Base-by-base conservation (phyloP, 2,797 vertebrate genomes). In the Xerus rutilus region DNA sequence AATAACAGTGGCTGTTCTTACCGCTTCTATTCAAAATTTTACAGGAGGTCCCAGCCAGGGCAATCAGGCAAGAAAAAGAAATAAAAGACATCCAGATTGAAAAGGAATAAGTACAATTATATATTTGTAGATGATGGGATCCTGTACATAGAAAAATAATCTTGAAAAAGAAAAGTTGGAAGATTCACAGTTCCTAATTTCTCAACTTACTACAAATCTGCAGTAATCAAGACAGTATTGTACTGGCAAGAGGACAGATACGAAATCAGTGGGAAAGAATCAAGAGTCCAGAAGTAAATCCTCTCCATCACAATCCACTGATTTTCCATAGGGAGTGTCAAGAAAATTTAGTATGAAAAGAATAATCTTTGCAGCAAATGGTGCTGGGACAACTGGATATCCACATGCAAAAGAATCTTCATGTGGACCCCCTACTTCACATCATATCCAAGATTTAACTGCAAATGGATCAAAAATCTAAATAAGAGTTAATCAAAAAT, bases 11-110 rank as follows among this genome's bases (percentile, higher is more conserved):
- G 76, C 59, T 43, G 20, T 1, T 69, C 45, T 95, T 86, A 54
- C 14, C 45, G 83, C 17, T 43, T 91, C 7, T 74, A 62, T 54
- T 82, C 62, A 65, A 90, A 82, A 35, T 67, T 85, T 11, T 82
- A 14, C 39, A 67, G 39, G 62, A 81, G 11, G 15, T 65, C 67
- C 43, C 77, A 72, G 57, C 7, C 13, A 82, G 7, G 69, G 15
- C 23, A 96, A 15, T 64, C 78, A 83, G 78, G n/a, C 3, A 86
- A 92, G 93, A 76, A 86, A 94, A 94, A 57, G 35, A 87, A 74
- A 69, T 64, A 70, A 84, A 92, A 70, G 28, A 23, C 17, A 79
- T 32, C 39, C 18, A 81, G 65, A 45, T 69, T 91, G 30, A 25
- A 93, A 95, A 86, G 32, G 54, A 94, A 85, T 23, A 79, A 70